Base-by-base conservation (phyloP, 1,140 invertebrate genomes). In the Delia radicum region DNA sequence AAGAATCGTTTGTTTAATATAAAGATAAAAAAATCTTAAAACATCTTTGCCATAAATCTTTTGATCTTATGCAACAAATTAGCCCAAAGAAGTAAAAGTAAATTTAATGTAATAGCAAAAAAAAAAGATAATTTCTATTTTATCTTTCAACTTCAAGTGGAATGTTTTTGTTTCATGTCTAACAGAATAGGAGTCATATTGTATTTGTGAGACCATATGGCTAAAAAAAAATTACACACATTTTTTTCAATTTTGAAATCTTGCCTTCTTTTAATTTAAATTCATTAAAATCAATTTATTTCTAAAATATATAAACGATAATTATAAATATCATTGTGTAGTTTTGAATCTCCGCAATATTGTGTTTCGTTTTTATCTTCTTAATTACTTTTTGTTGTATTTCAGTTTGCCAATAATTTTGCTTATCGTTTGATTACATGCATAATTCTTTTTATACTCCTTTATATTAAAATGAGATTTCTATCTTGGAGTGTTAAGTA, bases 401-500 rank as follows among this genome's bases (percentile, higher is more conserved):
- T 7, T 69, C 18, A 24, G 8, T 69, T 69, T 69, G 65, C 65
- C 65, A 69, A 69, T 69, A 69, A 69, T 69, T 69, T 69, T 69
- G 29, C 65, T 69, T 69, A 69, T 69, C 65, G 29, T 21, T n/a
- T n/a, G n/a, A n/a, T n/a, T 33, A 69, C 29, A 55, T 69, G 15
- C 29, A 69, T 69, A 69, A 33, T 69, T 69, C 65, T 69, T 33
- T 37, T 69, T 69, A 12, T 69, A 10, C n/a, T 7, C n/a, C n/a
- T 42, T 31, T 28, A 69, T 69, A 33, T 69, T 69, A 69, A n/a
- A 55, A 18, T 55, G 48, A 55, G 65, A 69, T 69, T 69, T 69
- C 65, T 33, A 69, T 69, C 65, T 69, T n/a, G 21, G 62, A 15
- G 27, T 27, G n/a, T n/a, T n/a, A n/a, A n/a, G n/a, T n/a, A n/a